Conservation (phyloP, 2,113 vertebrate species). For the Mesitornis unicolor region DNA sequence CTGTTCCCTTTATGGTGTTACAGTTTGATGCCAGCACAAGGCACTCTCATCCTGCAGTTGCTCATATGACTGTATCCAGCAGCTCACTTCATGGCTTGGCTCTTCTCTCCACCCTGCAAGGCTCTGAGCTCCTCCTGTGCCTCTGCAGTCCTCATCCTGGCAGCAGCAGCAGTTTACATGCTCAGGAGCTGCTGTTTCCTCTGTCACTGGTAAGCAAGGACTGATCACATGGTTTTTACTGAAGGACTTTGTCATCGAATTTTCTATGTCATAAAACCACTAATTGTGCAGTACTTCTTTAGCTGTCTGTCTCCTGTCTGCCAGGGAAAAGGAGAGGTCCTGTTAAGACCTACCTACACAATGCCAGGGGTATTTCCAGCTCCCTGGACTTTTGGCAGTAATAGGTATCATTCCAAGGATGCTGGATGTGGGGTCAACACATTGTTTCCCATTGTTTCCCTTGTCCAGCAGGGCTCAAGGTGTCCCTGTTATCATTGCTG, state of each 20-base stretch:
- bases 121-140: neutral
- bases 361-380: neutral
- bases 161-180: neutral
- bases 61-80: neutral
- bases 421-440: neutral
- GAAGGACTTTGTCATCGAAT: neutral
- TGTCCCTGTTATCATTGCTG: neutral
- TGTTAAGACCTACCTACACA: neutral
- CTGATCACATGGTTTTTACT: neutral
- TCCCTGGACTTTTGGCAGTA: neutral
- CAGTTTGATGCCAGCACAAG: neutral
- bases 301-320: neutral
- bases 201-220: neutral
- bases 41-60: neutral
- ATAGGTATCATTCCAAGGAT: neutral
- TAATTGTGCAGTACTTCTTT: neutral
- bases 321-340: neutral
- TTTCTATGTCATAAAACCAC: neutral
- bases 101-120: neutral
- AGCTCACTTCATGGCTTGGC: neutral
- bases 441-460: neutral
- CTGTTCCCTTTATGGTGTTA: neutral
- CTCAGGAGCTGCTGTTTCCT: neutral
- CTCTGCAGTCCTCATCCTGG: neutral
- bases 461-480: neutral